Conservation (phyloP, 2,113 vertebrate species). For the Synchiropus splendidus region DNA sequence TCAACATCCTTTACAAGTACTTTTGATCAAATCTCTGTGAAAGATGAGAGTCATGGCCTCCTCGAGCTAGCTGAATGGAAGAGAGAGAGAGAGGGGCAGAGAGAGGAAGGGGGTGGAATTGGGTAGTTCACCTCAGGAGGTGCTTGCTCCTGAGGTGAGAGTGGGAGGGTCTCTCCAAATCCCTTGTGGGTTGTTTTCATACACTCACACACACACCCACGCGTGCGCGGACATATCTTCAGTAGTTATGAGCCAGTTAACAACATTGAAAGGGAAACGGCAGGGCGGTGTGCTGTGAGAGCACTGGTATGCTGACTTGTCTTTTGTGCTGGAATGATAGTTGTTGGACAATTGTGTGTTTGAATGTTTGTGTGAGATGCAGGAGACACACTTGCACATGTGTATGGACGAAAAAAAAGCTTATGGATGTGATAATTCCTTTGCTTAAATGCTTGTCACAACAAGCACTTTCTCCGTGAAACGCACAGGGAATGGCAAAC, state of each 20-base stretch:
- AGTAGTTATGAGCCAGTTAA: slow-evolving; percentile 75
- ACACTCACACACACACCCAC: slow-evolving; percentile 42
- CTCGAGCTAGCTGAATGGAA: slow-evolving; percentile 81
- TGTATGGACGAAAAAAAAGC: slow-evolving; percentile 28
- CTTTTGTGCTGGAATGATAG: slow-evolving; percentile 5
- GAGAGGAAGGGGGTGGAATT: slow-evolving; percentile 16
- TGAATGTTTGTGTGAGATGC: slow-evolving; percentile 6
- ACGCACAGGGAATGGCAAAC: slow-evolving; percentile 81
- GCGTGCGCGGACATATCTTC: slow-evolving; percentile 66
- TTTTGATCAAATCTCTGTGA: slow-evolving; percentile 95
- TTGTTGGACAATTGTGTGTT: too few relatives aligned
- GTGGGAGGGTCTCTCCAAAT: slow-evolving; percentile 84
- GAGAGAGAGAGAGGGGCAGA: slow-evolving; percentile 21
- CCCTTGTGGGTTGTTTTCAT: slow-evolving; percentile 76
- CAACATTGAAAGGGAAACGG: slow-evolving; percentile 59
- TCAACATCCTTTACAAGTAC: slow-evolving; percentile 74
- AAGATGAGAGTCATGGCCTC: slow-evolving; percentile 90
- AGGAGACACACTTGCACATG: slow-evolving; percentile 26
- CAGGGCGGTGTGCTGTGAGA: slow-evolving; percentile 25
- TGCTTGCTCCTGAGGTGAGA: slow-evolving; percentile 78
- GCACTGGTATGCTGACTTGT: too few relatives aligned
- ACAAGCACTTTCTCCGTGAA: slow-evolving; percentile 75
- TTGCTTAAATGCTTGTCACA: slow-evolving; percentile 75
- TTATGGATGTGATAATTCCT: slow-evolving; percentile 71
- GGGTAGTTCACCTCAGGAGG: slow-evolving; percentile 61